A percentile compares a stretch with the other conserved stretches of the same genome.
phyloP scores from a whole-genome alignment of 1,140 invertebrate genomes.

The Coenobita brevimanus region DNA sequence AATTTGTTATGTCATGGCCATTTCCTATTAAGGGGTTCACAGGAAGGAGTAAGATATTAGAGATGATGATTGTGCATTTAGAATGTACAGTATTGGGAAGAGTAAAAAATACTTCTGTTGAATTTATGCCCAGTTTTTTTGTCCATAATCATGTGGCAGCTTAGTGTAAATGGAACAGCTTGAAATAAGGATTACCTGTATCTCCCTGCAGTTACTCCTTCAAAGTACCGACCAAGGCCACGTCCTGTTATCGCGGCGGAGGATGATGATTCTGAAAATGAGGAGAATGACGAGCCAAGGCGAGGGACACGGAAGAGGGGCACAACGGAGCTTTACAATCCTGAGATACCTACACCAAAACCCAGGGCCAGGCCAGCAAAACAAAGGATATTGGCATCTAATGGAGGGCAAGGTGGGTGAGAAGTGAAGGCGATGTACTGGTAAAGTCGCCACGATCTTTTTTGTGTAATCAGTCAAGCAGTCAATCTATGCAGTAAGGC shows the following conservation, averaged over 20 bases:
- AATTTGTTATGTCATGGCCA: too few species aligned
- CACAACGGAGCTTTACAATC: slow-evolving; percentile 28
- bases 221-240: slow-evolving; percentile 45
- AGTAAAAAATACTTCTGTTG: too few species aligned
- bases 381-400: slow-evolving; percentile 45
- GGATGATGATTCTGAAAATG: slow-evolving; percentile 54
- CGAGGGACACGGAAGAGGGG: slow-evolving; percentile 42
- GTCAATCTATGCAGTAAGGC: too few species aligned
- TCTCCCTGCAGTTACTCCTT: slow-evolving; percentile 34
- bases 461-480: too few species aligned
- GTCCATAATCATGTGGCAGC: too few species aligned
- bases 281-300: slow-evolving; percentile 50
- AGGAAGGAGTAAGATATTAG: too few species aligned
- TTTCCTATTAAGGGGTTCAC: too few species aligned
- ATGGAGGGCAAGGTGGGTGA: slow-evolving; percentile 35
- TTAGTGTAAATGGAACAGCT: too few species aligned
- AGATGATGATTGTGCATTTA: too few species aligned
- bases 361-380: slow-evolving; percentile 40
- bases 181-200: neutral
- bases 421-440: neutral
- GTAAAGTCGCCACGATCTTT: too few species aligned
- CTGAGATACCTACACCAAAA: slow-evolving; percentile 14
- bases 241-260: neutral
- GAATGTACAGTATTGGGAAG: too few species aligned
- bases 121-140: too few species aligned